Base-by-base conservation (phyloP, 2,113 vertebrate genomes). In the Columba janthina region DNA sequence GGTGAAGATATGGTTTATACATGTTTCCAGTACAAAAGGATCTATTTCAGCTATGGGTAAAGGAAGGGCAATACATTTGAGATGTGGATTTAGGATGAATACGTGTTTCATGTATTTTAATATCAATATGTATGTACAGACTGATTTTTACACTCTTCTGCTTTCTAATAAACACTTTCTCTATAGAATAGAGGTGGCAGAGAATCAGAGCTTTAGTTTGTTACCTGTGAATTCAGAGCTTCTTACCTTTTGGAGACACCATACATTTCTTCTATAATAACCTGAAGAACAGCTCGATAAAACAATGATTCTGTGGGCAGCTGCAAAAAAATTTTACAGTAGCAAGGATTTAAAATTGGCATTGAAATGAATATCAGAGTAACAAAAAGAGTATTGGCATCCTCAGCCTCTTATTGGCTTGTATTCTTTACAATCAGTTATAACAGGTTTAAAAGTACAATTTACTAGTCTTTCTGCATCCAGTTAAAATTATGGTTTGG, bases 201-300 rank as follows among this genome's bases (percentile, higher is more conserved):
- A 70, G 56, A 82, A 72, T 51, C 38, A 66, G 70, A 50, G 12
- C 53, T 87, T 71, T 76, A 14, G 10, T 12, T 81, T 3, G 1
- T 28, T 78, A 38, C 64, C 82, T 81, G 51, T 65, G 57, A 93
- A 96, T 92, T 90, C 76, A 89, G 90, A 96, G 51, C 42, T 76
- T 94, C 96, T 77, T 98, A 99, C 99, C 99, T 99, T 98, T 98
- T 99, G 88, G 97, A 97, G 93, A 98, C 96, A 95, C 98, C 96
- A 89, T 99, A 99, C 61, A 97, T 98, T 95, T 99, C 99, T 97
- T 98, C 98, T 93, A 99, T 98, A 96, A 99, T 99, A 86, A 99
- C 99, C 66, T 99, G 99, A 75, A 99, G 98, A 53, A 99, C 98
- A 10, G 99, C 99, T 94, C 99, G 98, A 97, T 98, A 99, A 97